Evolutionary conservation across 2,797 vertebrate species (phyloP), one percentile per base, ranked within the genome.

Genomic region (Eulemur rubriventer): DNA sequence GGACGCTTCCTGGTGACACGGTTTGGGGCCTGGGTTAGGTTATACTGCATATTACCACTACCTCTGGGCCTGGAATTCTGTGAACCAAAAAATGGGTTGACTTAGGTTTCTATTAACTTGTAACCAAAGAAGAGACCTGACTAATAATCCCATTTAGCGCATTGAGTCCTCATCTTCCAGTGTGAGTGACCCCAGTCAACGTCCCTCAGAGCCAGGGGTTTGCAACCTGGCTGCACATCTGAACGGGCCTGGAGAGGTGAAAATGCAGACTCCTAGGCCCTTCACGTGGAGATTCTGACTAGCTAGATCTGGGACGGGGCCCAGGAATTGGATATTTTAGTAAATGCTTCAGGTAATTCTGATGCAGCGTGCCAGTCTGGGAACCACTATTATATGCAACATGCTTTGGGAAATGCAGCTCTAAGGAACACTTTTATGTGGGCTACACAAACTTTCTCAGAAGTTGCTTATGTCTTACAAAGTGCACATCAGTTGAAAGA

Each of bases 1-100:
- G 30, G 30, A 46, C 0, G 1, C 35, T n/a, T 46, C 50, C 38
- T 7, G 38, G 30, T 0, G 9, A 59, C 35, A 28, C 4, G 1
- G 79, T 24, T 6, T 33, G 89, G 52, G 43, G 24, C 52, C 52
- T 11, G n/a, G 17, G 13, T 59, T 38, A 82, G 33, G 65, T 82
- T 35, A 48, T 4, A 16, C 65, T 48, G 24, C 52, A 41, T 52
- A 38, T 48, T 38, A 41, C 13, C 43, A 33, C 33, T 20, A 30
- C 26, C n/a, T 70, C 18, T 52, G 70, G 17, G 41, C 43, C 35
- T 33, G 43, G 43, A 61, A 48, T 91, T 48, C 41, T 33, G 18
- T 6, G 28, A 73, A 41, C 20, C 43, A 73, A 38, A 83, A 82
- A 63, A 59, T 26, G 46, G 26, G n/a, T 50, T 12, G 2, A 11